Percentiles rank a stretch among this genome's conserved stretches.
These are phyloP conservation scores for Anas platyrhynchos DNA, from an alignment of 2,113 vertebrate genomes.

Conservation along the genomic window DNA sequence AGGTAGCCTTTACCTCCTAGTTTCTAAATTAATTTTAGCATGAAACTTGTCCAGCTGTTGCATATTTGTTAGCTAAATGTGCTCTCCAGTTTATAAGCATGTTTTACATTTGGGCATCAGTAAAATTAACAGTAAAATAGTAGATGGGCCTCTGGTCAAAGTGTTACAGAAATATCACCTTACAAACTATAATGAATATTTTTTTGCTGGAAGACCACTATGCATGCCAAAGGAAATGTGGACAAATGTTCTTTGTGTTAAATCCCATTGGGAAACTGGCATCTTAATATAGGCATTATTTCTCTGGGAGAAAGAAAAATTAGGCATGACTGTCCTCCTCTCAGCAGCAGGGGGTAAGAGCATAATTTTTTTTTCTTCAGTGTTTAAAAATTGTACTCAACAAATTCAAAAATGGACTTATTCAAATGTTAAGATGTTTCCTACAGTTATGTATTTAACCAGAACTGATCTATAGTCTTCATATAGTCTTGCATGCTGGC, in stretches of 20 bases:
- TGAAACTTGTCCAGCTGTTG: not conserved
- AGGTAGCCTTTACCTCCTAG: not conserved
- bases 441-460: not conserved
- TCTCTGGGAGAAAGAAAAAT: not conserved
- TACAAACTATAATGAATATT: not conserved
- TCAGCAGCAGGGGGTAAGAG: not conserved
- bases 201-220: not conserved
- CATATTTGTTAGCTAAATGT: not conserved
- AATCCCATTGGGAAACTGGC: not conserved
- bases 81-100: not conserved
- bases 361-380: not conserved
- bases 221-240: not conserved
- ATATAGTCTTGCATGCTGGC: not conserved
- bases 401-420: not conserved
- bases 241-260: not conserved
- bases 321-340: not conserved
- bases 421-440: not conserved
- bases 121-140: not conserved
- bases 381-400: not conserved
- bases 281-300: not conserved
- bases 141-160: not conserved
- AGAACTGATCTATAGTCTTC: not conserved
- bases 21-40: not conserved
- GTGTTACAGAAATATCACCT: not conserved
- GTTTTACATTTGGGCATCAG: not conserved